A percentile compares a stretch with the other conserved stretches of the same genome.
phyloP scores from a whole-genome alignment of 2,888 invertebrate species.

The Drosophila hawaiiensis region DNA sequence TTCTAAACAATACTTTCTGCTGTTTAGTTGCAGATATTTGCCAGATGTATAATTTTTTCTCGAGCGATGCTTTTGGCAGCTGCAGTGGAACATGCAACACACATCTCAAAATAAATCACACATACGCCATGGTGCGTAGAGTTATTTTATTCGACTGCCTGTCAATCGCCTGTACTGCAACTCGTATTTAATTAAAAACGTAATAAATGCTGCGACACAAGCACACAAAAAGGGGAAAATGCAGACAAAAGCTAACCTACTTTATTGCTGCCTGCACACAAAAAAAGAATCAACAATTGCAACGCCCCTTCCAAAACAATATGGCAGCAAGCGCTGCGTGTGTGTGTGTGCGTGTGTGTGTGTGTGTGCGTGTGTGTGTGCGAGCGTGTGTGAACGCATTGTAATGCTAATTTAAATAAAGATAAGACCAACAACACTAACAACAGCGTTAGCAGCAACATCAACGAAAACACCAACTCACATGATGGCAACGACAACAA shows the following conservation, averaged over 20 bases:
- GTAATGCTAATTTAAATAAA: constrained; percentile 81
- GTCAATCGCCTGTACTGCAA: constrained; percentile 53
- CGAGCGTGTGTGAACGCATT: constrained; percentile 53
- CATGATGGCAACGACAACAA: constrained; percentile 53
- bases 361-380: constrained; percentile 24
- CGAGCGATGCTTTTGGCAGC: neutral
- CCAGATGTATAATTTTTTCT: constrained; percentile 13
- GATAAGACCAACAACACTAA: constrained; percentile 69
- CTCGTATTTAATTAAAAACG: constrained; percentile 67
- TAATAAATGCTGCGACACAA: constrained; percentile 55
- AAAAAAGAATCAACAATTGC: constrained; percentile 32
- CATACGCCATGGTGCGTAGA: constrained; percentile 10
- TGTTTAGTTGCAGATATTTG: constrained; percentile 7
- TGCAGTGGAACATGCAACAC: neutral
- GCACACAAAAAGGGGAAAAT: constrained; percentile 9
- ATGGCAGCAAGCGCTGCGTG: constrained; percentile 48
- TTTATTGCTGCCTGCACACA: constrained; percentile 28
- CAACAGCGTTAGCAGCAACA: constrained; percentile 42
- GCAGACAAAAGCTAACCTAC: constrained; percentile 47
- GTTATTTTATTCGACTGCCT: constrained; percentile 22
- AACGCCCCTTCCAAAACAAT: constrained; percentile 49
- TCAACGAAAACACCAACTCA: constrained; percentile 43
- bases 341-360: constrained; percentile 24
- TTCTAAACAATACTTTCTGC: neutral
- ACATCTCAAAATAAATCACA: constrained; percentile 24